Percentiles rank a stretch among this genome's conserved stretches.
These are phyloP conservation scores for Balearica regulorum DNA, from an alignment of 2,797 vertebrate genomes.

Conservation along the genomic window DNA sequence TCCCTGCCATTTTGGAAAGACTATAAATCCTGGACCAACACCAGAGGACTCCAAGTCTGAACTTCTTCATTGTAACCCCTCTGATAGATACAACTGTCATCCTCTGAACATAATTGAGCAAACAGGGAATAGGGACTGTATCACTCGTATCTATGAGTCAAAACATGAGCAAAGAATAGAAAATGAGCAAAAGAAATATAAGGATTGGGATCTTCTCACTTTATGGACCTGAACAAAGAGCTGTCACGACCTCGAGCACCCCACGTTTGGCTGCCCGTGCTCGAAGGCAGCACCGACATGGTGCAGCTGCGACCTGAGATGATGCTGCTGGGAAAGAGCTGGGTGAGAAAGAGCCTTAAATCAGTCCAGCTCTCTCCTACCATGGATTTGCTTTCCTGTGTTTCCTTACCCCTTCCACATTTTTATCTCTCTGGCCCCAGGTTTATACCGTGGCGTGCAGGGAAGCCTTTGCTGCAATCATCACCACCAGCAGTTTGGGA, in stretches of 20 bases:
- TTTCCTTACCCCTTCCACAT: background rate
- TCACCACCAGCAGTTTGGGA: too few relatives aligned
- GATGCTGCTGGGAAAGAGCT: background rate
- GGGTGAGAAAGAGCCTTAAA: background rate
- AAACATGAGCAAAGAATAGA: background rate
- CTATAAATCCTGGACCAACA: background rate
- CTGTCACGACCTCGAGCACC: background rate
- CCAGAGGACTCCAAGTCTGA: too few relatives aligned
- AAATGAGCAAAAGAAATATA: background rate
- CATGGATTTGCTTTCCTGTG: background rate
- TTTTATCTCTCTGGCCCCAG: background rate
- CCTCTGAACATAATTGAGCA: background rate
- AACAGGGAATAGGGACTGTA: background rate
- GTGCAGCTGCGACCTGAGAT: background rate
- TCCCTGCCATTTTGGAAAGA: background rate
- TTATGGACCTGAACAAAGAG: background rate
- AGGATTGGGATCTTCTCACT: background rate
- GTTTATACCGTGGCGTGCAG: background rate
- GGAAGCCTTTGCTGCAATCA: background rate
- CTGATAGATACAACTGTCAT: background rate
- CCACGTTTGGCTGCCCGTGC: background rate
- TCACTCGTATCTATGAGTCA: background rate
- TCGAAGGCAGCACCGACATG: fast-evolving
- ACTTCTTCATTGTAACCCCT: background rate
- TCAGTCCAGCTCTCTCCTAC: background rate